Evolutionary conservation across 2,888 invertebrate species (phyloP).

Genomic region (Euphydryas editha): DNA sequence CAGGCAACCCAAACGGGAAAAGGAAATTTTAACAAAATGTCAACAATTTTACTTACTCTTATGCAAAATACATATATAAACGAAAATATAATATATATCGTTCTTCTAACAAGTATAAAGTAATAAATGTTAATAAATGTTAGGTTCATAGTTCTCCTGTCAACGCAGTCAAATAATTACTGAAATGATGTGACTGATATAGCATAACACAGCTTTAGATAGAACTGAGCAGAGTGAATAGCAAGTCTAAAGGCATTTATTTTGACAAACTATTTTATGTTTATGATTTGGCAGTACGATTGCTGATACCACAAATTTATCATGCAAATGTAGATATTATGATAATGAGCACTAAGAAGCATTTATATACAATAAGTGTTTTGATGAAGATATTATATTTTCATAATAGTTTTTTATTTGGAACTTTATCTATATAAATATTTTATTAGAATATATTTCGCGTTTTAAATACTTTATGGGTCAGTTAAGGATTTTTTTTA

Average conservation of each 20-base stretch:
- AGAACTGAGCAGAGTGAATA: neutral
- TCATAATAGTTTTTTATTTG: neutral
- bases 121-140: no score
- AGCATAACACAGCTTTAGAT: neutral
- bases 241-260: neutral
- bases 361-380: neutral
- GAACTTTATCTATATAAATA: neutral
- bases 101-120: no score
- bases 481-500: no score
- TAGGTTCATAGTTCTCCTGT: no score
- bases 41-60: no score
- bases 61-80: no score
- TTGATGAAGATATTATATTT: neutral
- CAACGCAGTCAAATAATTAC: no score
- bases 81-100: no score
- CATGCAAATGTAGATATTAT: neutral
- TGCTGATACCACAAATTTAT: constrained; percentile 3
- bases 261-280: neutral
- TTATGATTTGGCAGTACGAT: neutral
- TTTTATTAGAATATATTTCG: neutral
- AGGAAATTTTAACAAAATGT: no score
- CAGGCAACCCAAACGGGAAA: no score
- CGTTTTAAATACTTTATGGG: no score
- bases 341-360: neutral
- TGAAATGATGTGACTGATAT: no score